These are phyloP conservation scores for Carabus problematicus DNA, from an alignment of 2,888 invertebrate species.

Conservation along the genomic window DNA sequence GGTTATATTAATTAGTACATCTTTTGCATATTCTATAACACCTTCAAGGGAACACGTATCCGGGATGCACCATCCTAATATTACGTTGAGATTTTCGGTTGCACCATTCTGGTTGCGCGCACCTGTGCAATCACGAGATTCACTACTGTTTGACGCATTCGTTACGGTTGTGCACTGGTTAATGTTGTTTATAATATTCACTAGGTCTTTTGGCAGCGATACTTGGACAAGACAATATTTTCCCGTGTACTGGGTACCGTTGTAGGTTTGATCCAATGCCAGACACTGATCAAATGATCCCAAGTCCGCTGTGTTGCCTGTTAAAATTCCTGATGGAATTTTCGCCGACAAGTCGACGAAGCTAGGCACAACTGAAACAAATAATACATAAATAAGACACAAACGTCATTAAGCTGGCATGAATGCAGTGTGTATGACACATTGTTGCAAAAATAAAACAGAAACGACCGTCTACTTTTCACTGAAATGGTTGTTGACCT, in stretches of 20 bases:
- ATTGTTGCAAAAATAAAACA: too few relatives aligned
- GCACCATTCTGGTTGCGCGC: not conserved
- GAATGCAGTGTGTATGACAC: too few relatives aligned
- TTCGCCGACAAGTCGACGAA: constrained; percentile 58
- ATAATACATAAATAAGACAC: too few relatives aligned
- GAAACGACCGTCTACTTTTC: too few relatives aligned
- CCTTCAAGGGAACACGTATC: constrained; percentile 28
- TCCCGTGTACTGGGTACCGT: constrained; percentile 32
- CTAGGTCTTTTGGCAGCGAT: not conserved
- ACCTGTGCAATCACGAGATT: not conserved
- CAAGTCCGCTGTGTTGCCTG: constrained; percentile 57
- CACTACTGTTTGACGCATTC: not conserved
- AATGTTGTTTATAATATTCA: not conserved
- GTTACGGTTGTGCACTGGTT: not conserved
- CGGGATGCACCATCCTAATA: constrained; percentile 37
- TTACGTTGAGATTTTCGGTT: not conserved
- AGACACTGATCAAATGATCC: constrained; percentile 61
- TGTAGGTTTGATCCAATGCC: constrained; percentile 47
- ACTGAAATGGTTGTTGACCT: too few relatives aligned
- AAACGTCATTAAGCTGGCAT: too few relatives aligned
- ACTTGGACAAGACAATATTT: constrained; percentile 43
- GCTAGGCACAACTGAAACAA: too few relatives aligned
- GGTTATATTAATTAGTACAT: too few relatives aligned
- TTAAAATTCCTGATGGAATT: constrained; percentile 58
- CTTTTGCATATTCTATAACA: not conserved